Percentiles rank a stretch among this genome's conserved stretches.
Evolutionary conservation across 2,113 vertebrate genomes (phyloP).

Genomic region (Myodes glareolus): DNA sequence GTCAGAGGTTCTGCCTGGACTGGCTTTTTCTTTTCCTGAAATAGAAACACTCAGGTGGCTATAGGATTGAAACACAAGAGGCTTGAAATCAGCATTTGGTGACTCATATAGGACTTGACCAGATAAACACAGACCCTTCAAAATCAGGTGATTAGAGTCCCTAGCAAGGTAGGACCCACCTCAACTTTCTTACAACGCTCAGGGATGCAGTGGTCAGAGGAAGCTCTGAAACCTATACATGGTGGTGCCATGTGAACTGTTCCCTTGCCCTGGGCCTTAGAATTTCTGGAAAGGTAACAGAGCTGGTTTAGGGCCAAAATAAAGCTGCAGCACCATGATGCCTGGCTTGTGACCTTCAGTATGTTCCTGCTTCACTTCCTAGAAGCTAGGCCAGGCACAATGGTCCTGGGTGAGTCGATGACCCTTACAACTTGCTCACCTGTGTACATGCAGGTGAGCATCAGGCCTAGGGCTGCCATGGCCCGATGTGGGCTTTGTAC

Average conservation of each 20-base stretch:
- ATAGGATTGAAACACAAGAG: accelerated
- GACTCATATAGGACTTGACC: background rate
- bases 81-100: background rate
- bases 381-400: background rate
- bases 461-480: slow-evolving; percentile 97
- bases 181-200: background rate
- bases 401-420: background rate
- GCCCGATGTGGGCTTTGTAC: slow-evolving; percentile 97
- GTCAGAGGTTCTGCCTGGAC: slow-evolving; percentile 90
- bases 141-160: background rate
- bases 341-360: too few species aligned
- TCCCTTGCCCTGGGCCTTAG: background rate
- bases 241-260: accelerated
- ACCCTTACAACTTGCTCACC: slow-evolving; percentile 84
- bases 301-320: background rate
- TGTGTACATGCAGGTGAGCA: slow-evolving; percentile 99
- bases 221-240: background rate
- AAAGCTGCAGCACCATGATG: too few species aligned
- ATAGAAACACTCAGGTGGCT: background rate
- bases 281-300: background rate
- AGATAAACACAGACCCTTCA: background rate
- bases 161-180: background rate
- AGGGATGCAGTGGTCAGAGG: accelerated
- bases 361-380: background rate
- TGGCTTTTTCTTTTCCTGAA: slow-evolving; percentile 97